A percentile compares a stretch with the other conserved stretches of the same genome.
phyloP scores from a whole-genome alignment of 2,797 vertebrate genomes.

The Picus viridis region DNA sequence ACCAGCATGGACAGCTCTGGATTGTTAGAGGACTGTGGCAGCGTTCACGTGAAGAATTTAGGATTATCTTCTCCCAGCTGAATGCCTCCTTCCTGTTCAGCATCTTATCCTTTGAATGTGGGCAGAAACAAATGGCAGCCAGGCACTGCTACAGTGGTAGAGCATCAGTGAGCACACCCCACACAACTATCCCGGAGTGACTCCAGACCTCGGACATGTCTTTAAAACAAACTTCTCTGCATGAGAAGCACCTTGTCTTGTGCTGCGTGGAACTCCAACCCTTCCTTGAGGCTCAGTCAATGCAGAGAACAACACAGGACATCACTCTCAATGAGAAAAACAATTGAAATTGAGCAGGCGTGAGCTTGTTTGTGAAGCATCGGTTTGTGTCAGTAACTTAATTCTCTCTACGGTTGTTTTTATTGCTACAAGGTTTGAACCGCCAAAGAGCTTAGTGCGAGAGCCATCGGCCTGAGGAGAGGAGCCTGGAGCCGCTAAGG shows the following conservation, averaged over 20 bases:
- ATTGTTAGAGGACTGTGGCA: neutral
- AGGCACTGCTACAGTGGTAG: neutral
- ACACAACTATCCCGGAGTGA: rapidly evolving
- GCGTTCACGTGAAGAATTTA: neutral
- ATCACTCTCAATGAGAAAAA: no score
- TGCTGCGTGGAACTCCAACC: rapidly evolving
- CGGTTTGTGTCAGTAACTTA: neutral
- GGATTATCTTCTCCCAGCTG: no score
- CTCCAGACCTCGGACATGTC: no score
- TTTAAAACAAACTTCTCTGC: rapidly evolving
- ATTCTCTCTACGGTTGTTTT: neutral
- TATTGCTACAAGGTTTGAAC: neutral
- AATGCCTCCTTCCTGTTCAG: neutral
- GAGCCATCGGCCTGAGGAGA: neutral
- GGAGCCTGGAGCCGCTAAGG: no score
- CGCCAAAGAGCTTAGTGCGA: rapidly evolving
- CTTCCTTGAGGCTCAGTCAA: rapidly evolving
- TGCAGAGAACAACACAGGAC: neutral
- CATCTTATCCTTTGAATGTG: neutral
- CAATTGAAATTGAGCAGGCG: rapidly evolving
- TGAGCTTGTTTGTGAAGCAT: neutral
- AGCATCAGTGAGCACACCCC: rapidly evolving
- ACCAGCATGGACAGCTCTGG: neutral
- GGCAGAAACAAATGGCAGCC: neutral
- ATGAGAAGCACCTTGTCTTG: neutral